These are phyloP conservation scores for Brienomyrus brachyistius DNA, from an alignment of 2,113 vertebrate genomes.

Conservation along the genomic window DNA sequence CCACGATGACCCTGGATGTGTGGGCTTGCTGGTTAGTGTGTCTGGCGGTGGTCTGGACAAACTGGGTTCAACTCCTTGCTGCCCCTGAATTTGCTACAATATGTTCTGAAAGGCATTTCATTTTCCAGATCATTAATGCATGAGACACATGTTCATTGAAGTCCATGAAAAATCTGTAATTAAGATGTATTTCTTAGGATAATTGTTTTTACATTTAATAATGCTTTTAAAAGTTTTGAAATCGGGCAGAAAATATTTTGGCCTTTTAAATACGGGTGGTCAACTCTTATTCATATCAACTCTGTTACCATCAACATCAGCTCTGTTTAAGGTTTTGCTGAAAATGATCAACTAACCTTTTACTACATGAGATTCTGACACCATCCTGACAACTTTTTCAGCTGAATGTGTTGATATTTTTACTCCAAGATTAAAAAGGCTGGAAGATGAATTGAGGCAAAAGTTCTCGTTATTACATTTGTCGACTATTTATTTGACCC, in stretches of 20 bases:
- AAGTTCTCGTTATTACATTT: not conserved
- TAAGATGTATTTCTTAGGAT: not conserved
- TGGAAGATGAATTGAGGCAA: not conserved
- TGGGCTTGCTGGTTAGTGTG: not conserved
- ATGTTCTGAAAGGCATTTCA: not conserved
- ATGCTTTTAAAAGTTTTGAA: not conserved
- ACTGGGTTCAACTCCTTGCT: not conserved
- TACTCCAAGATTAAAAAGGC: not conserved
- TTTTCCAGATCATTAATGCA: not conserved
- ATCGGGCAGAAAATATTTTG: slow-evolving; percentile 9
- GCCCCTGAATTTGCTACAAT: slow-evolving; percentile 15
- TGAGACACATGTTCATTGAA: not conserved
- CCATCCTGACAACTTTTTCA: slow-evolving; percentile 9
- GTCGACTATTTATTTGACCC: not conserved
- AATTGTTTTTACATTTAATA: not conserved
- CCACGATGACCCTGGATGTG: not conserved
- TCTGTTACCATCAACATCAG: not conserved
- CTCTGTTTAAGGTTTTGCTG: not conserved
- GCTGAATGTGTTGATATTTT: slow-evolving; percentile 4
- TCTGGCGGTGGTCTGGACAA: not conserved
- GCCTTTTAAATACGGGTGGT: slow-evolving; percentile 1
- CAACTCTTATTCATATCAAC: slow-evolving; percentile 9
- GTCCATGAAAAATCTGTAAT: not conserved
- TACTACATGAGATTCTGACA: not conserved
- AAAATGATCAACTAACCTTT: not conserved